Evolutionary conservation across 2,797 vertebrate genomes (phyloP).

Genomic region (Philypnodon macrostomus): DNA sequence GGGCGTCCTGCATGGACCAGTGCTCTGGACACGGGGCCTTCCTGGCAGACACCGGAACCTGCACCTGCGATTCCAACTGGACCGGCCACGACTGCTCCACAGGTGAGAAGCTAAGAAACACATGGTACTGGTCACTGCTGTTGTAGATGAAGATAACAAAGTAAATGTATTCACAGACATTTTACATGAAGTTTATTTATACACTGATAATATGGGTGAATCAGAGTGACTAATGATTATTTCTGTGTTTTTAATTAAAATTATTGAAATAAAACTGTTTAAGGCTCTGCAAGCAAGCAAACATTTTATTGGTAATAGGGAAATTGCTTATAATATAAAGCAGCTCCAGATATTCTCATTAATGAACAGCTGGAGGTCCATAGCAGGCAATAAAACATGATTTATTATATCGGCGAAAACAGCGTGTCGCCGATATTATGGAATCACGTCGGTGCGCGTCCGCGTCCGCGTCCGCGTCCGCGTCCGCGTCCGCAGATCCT

Average conservation of each 20-base stretch:
- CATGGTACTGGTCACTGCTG: slow-evolving; percentile 4
- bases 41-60: slow-evolving; percentile 86
- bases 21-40: slow-evolving; percentile 95
- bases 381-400: slow-evolving; percentile 37
- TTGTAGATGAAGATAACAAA: slow-evolving; percentile 11
- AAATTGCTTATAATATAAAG: too few relatives aligned
- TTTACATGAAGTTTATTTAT: background rate
- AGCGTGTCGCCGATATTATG: too few relatives aligned
- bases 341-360: slow-evolving; percentile 41
- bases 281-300: slow-evolving; percentile 31
- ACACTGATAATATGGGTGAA: background rate
- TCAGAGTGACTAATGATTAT: background rate
- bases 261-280: slow-evolving; percentile 33
- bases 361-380: slow-evolving; percentile 31
- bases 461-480: too few relatives aligned
- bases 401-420: too few relatives aligned
- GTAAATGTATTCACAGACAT: background rate
- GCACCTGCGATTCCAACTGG: slow-evolving; percentile 96
- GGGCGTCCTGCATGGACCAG: slow-evolving; percentile 94
- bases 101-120: slow-evolving; percentile 76
- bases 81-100: slow-evolving; percentile 93
- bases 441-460: too few relatives aligned
- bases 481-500: too few relatives aligned
- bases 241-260: slow-evolving; percentile 25
- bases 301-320: slow-evolving; percentile 31